phyloP scores from a whole-genome alignment of 2,113 vertebrate genomes.

The Lycaon pictus region DNA sequence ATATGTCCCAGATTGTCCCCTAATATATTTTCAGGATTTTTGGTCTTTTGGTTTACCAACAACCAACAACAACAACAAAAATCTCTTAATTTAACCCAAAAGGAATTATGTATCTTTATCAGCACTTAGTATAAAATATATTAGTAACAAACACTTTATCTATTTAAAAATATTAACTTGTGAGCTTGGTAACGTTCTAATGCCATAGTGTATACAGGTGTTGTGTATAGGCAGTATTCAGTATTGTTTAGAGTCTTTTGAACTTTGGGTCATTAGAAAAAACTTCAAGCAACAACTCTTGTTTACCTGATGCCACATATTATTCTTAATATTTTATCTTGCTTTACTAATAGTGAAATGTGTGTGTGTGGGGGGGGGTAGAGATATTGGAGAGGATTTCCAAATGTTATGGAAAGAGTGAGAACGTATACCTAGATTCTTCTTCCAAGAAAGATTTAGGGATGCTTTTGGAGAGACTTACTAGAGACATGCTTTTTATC shows the following conservation, averaged over 20 bases:
- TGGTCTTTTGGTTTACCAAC: not conserved
- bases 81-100: not conserved
- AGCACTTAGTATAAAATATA: not conserved
- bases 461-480: slow-evolving; percentile 2
- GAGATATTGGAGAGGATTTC: not conserved
- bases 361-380: not conserved
- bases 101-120: not conserved
- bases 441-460: not conserved
- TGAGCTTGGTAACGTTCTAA: not conserved
- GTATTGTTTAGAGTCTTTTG: not conserved
- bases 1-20: not conserved
- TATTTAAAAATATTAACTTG: not conserved
- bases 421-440: not conserved
- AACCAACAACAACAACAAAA: not conserved
- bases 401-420: not conserved
- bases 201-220: not conserved
- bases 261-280: not conserved
- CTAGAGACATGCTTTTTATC: not conserved
- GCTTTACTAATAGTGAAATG: not conserved
- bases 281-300: not conserved
- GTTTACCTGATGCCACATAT: not conserved
- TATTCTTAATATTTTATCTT: not conserved
- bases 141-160: not conserved
- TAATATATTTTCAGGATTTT: not conserved
- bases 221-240: not conserved